Base-by-base conservation (phyloP, 2,888 invertebrate genomes). In the Neocrepidodera transversa region DNA sequence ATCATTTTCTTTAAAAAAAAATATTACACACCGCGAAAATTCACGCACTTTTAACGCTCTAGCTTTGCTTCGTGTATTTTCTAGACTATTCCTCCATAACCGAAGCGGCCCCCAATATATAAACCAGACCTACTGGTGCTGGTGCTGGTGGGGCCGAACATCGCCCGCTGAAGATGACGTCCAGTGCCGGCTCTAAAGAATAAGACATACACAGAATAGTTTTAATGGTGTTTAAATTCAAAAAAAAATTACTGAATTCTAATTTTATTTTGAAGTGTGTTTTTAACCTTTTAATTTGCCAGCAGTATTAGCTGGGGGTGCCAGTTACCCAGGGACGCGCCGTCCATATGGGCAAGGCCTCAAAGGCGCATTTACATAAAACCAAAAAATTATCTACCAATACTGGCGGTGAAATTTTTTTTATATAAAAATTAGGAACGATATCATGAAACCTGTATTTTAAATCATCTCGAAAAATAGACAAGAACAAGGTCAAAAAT, bases 121-220 rank as follows among this genome's bases (percentile, higher is more conserved):
- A 71, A 51, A 51, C 51, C 11, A 10, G 2, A 14, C 45, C 38
- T 49, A 51, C 32, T 50, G 42, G 59, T 62, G 57, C 32, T n/a
- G n/a, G n/a, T n/a, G n/a, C 48, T 64, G 65, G 70, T 67, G 68
- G 71, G 71, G 69, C 55, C 56, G 61, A 63, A 67, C 67, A 66
- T 68, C 67, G 60, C 16, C 48, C 65, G 65, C 60, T 59, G 60
- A 23, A 26, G 28, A 45, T 2, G 26, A 7, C n/a, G n/a, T 8
- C 26, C 23, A 26, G 26, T 28, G 16, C 45, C 23, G 45, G 45
- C 26, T 26, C 10, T 18, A 23, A 13, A 3, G 13, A 35, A 10
- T 6, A 35, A 3, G 30, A 7, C n/a, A n/a, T n/a, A n/a, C n/a
- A n/a, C n/a, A n/a, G n/a, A n/a, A n/a, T 30, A 30, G 30, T n/a